Percentiles rank a stretch among this genome's conserved stretches.
These are phyloP conservation scores for Tryphoninae sp. DNA, from an alignment of 2,888 invertebrate genomes.

Conservation along the genomic window DNA sequence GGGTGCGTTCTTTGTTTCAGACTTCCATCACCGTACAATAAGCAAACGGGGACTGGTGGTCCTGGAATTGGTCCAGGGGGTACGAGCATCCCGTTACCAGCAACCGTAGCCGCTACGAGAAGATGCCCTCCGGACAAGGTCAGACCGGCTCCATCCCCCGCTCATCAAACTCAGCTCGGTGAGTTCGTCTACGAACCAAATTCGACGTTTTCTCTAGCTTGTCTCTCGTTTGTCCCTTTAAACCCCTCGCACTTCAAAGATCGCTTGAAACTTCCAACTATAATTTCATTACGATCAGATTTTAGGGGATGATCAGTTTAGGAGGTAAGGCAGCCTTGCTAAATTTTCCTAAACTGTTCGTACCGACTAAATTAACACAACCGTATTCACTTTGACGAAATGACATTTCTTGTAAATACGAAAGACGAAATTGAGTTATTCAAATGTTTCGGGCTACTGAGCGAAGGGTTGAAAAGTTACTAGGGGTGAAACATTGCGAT, in stretches of 20 bases:
- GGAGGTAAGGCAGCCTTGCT: too few species aligned
- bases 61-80: constrained; percentile 82
- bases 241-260: constrained; percentile 26
- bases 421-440: too few species aligned
- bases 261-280: background rate
- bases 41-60: constrained; percentile 84
- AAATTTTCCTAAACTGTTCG: too few species aligned
- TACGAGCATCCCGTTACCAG: constrained; percentile 91
- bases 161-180: constrained; percentile 79
- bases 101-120: constrained; percentile 89
- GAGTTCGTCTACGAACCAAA: constrained; percentile 66
- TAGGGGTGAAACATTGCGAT: too few species aligned
- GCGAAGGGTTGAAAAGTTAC: too few species aligned
- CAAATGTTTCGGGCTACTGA: too few species aligned
- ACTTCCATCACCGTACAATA: constrained; percentile 79
- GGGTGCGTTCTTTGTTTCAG: constrained; percentile 70
- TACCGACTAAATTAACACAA: too few species aligned
- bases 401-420: too few species aligned
- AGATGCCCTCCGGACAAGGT: constrained; percentile 91
- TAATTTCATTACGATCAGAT: background rate
- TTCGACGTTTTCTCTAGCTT: constrained; percentile 17
- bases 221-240: constrained; percentile 22
- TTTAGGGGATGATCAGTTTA: background rate
- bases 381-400: too few species aligned
- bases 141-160: constrained; percentile 87